Evolutionary conservation across 92 coral and sea anemone genomes (phyloP), one percentile per base, ranked within the genome.

Genomic region (Palythoa grandis): DNA sequence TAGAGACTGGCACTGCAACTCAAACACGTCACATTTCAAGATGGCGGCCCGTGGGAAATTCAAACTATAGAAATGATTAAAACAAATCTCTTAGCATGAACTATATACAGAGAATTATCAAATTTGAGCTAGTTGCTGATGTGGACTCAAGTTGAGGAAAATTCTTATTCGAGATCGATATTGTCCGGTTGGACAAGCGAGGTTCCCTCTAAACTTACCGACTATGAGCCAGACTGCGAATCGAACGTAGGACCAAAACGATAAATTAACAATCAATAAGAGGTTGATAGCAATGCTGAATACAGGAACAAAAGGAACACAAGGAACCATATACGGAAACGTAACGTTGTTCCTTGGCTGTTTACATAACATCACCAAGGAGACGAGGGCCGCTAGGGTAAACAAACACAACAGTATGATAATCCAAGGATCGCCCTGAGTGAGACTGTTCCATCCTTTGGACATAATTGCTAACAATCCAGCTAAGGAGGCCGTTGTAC

Each of bases 211-310:
- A n/a, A 29, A 63, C 78, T 48, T 75, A 75, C 79, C 79, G 14
- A 52, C 50, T 19, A 24, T 13, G 17, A 75, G 79, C 79, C 79
- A 75, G 23, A 75, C 65, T 11, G 61, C 79, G 11, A 75, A 75
- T 38, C 79, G 79, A 39, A 75, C 29, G 63, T 75, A 75, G 63
- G 79, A 75, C 79, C 79, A 75, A 75, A 75, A 75, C 15, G 79
- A 75, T 29, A 75, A 75, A 11, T 75, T 75, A 8, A 75, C 79
- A 12, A 75, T 75, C 17, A 75, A 10, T 35, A 75, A 7, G 9
- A 75, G 79, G 61, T 75, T 75, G 79, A 75, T 35, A 14, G 79
- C 79, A 12, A 75, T 75, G 63, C 65, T 52, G 65, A 75, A 25
- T 39, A 75, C 79, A 52, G 79, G 79, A 23, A 75, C 61, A 52